Evolutionary conservation across 2,888 invertebrate species (phyloP), one percentile per base, ranked within the genome.

Genomic region (Amblyjoppa fuscipennis): DNA sequence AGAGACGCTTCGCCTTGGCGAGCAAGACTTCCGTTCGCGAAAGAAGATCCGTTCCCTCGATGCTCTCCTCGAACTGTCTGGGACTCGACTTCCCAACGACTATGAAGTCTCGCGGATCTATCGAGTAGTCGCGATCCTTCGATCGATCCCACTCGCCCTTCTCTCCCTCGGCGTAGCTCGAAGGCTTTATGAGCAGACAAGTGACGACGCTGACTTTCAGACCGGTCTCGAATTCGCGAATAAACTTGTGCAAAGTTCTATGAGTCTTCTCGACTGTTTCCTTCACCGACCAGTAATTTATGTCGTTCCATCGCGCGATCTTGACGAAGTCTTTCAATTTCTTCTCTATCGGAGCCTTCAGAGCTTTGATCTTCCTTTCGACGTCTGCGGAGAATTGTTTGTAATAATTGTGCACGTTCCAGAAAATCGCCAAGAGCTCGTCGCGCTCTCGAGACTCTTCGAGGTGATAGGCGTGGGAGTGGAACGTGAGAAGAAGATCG

Each of bases 271-370:
- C 97, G 0, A 98, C 97, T 0, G 98, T 97, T 88, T 97, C 97
- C 89, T 98, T 98, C 78, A 99, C 97, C 49, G 98, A 97, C 96
- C 98, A 99, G 93, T 99, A 98, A 91, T 97, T 99, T 16, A 98
- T 96, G 92, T 99, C 99, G 91, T 97, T 98, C 98, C 99, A 99
- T 56, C 98, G 96, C 74, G 98, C 98, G 78, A 99, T 99, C 94
- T 99, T 99, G 0, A 99, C 97, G 92, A 98, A 98, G 89, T 99
- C 99, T 89, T 97, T 97, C 13, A 99, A 94, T 93, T 98, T 97
- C 94, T 98, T 98, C 92, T 99, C 99, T 84, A 99, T 97, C 0
- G 99, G 98, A 0, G 96, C 93, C 45, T 97, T 96, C 31, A 97
- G 95, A 51, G 96, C 95, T 74, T 96, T 96, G 11, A 98, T 96